phyloP scores from a whole-genome alignment of 1,140 invertebrate genomes.

The Watersipora subatra region DNA sequence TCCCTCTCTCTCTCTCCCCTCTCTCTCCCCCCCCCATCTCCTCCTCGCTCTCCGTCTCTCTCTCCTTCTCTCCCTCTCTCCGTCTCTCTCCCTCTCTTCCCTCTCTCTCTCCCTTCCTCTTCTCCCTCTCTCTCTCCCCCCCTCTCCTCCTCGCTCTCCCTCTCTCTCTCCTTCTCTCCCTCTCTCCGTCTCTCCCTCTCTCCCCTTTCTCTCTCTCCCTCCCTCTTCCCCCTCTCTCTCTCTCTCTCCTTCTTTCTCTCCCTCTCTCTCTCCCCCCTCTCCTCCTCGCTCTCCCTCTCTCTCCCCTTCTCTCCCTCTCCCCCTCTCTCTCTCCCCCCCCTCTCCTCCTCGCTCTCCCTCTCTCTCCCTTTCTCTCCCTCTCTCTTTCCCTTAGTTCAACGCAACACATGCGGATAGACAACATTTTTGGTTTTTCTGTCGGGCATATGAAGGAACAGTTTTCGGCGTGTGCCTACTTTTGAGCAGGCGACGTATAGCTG shows the following conservation, averaged over 20 bases:
- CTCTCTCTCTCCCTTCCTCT: not conserved
- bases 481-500: too few relatives aligned
- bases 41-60: too few relatives aligned
- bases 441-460: too few relatives aligned
- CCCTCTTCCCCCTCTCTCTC: conserved; percentile 2
- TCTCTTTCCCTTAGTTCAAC: not conserved
- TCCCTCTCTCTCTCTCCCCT: conserved; percentile 9
- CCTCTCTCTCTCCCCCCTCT: conserved; percentile 4
- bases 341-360: too few relatives aligned
- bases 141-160: too few relatives aligned
- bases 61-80: not conserved
- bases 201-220: conserved; percentile 6
- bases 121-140: not conserved
- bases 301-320: not conserved
- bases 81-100: not conserved
- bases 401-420: too few relatives aligned
- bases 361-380: not conserved
- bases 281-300: too few relatives aligned
- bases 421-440: too few relatives aligned
- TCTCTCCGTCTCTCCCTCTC: not conserved
- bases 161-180: not conserved
- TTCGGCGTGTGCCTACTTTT: too few relatives aligned
- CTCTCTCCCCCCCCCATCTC: too few relatives aligned
- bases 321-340: not conserved
- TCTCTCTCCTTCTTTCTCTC: conserved; percentile 6